Percentiles rank a stretch among this genome's conserved stretches.
Evolutionary conservation across 2,113 vertebrate species (phyloP).

Genomic region (Alaudala cheleensis): DNA sequence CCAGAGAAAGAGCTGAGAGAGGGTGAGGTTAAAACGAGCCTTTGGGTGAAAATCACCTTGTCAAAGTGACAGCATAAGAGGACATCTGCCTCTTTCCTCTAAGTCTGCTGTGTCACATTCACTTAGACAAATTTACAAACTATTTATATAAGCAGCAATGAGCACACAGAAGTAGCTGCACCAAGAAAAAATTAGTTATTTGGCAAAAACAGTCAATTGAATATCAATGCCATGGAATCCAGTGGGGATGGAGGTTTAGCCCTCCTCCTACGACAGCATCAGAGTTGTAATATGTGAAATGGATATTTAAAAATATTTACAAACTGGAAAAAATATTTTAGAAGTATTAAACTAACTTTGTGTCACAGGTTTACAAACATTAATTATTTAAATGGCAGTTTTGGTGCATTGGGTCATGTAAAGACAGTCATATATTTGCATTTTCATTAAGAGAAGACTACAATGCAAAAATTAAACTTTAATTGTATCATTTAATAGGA

Average conservation of each 20-base stretch:
- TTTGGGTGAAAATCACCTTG: conserved; percentile 66
- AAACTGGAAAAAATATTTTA: background rate
- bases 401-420: background rate
- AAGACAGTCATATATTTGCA: background rate
- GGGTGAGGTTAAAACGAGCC: conserved; percentile 25
- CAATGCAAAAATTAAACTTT: background rate
- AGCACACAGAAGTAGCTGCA: background rate
- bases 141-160: conserved; percentile 26
- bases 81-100: conserved; percentile 55
- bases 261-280: background rate
- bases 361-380: background rate
- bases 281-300: background rate
- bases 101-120: conserved; percentile 57
- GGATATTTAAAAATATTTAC: background rate
- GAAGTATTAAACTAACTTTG: background rate
- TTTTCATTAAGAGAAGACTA: background rate
- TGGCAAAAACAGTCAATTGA: background rate
- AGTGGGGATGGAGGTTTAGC: background rate
- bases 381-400: background rate
- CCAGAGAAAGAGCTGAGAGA: background rate
- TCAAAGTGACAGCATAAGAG: conserved; percentile 65
- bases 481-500: background rate
- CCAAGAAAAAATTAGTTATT: background rate
- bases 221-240: background rate
- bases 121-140: conserved; percentile 31